A percentile compares a stretch with the other conserved stretches of the same genome.
These are phyloP conservation scores for Pseudochromis fuscus DNA, from an alignment of 2,797 vertebrate genomes.

Conservation along the genomic window DNA sequence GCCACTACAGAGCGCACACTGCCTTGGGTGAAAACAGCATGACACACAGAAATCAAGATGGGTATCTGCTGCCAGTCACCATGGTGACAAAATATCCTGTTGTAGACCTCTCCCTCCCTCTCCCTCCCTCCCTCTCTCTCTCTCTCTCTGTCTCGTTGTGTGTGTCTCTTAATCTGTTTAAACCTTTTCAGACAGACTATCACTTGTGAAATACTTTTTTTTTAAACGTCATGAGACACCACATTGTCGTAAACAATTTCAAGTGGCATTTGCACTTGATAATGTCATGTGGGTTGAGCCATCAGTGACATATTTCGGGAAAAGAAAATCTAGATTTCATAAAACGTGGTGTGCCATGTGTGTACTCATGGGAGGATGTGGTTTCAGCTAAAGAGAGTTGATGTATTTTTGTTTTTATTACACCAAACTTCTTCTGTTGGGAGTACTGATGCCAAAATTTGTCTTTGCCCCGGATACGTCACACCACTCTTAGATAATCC, in stretches of 20 bases:
- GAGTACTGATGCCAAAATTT: not conserved
- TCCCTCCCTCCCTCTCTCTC: slow-evolving; percentile 25
- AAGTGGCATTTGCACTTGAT: slow-evolving; percentile 3
- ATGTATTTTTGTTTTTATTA: not conserved
- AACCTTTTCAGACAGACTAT: slow-evolving; percentile 4
- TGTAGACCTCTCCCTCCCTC: slow-evolving; percentile 31
- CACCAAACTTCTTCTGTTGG: not conserved
- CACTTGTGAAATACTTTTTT: not conserved
- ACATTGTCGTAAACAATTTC: not conserved
- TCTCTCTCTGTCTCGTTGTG: slow-evolving; percentile 15
- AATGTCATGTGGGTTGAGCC: not conserved
- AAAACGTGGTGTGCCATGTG: slow-evolving; percentile 6
- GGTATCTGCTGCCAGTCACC: slow-evolving; percentile 64
- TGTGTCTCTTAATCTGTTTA: slow-evolving; percentile 6
- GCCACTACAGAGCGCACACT: slow-evolving; percentile 7
- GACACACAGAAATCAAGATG: slow-evolving; percentile 81
- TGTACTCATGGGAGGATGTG: slow-evolving; percentile 59
- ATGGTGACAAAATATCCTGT: slow-evolving; percentile 83
- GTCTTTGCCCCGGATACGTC: not conserved
- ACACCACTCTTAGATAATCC: not conserved
- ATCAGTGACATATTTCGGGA: slow-evolving; percentile 20
- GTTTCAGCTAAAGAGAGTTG: slow-evolving; percentile 20
- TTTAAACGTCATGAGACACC: not conserved
- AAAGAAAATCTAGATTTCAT: slow-evolving; percentile 13
- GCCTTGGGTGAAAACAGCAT: slow-evolving; percentile 84